Evolutionary conservation across 2,888 invertebrate species (phyloP), one percentile per base, ranked within the genome.

Genomic region (Omphaloscelis lunosa): DNA sequence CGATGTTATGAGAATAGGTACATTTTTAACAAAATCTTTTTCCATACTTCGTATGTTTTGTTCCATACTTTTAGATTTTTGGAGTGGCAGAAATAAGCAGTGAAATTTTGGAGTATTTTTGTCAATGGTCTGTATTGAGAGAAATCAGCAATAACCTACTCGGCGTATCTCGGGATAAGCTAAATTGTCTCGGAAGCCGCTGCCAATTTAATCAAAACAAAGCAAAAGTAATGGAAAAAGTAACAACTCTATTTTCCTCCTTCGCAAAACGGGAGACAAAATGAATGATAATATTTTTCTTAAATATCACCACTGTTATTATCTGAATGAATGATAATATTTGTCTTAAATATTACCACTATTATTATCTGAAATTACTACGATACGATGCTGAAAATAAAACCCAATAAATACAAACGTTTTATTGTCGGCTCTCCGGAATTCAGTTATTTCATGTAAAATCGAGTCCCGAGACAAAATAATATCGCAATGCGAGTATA

Each of bases 141-240:
- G 51, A 23, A 67, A 73, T 80, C 61, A 81, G 58, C 51, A 63
- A 71, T 70, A 81, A 71, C 45, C 45, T 15, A 45, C 67, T 66
- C 34, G 12, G 59, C 61, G 59, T 77, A 68, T 86, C 63, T 69
- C 29, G 69, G 62, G 66, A 83, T 84, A 72, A 79, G 73, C 74
- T 75, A 72, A 72, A 79, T 79, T 68, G 65, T 79, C 66, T 69
- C 27, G 34, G 48, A 84, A 66, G 66, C 62, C 69, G 62, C 73
- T 58, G 72, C 74, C 61, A 86, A 74, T 85, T 85, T 85, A 81
- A 70, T 87, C 68, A 75, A 81, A 85, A 77, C 61, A 77, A 72
- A 81, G 53, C 62, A 72, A 75, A 84, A 51, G 59, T n/a, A 81
- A 74, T 72, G 71, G 65, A 72, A 80, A 82, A 86, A 68, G 69